Evolutionary conservation across 2,888 invertebrate genomes (phyloP), one percentile per base, ranked within the genome.

Genomic region (Watsonalla cultraria): DNA sequence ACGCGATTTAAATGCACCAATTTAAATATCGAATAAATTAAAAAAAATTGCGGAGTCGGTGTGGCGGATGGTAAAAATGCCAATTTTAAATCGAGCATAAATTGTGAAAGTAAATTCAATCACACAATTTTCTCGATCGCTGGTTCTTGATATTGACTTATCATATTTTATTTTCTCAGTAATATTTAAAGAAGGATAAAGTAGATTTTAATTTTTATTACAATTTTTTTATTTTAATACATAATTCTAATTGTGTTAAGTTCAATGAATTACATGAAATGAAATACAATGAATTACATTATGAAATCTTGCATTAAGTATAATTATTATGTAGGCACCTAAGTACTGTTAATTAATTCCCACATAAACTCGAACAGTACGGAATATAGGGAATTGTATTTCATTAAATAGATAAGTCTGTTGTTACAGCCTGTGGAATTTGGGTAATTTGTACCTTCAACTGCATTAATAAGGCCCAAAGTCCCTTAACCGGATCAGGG

Each of bases 1-100:
- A 80, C 78, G 78, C 78, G 74, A 80, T 68, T 62, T 60, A 56
- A 71, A 72, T 67, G 66, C 70, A 70, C 64, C 58, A 70, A 72
- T 76, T 65, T 62, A 75, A 73, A 60, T 72, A 71, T 64, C 53
- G 67, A 71, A 66, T 65, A 65, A 65, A 60, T 66, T 71, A 72
- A 64, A 56, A 61, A 58, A n/a, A 52, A 46, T 46, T 46, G 50
- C 24, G 15, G 54, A 54, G 48, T 55, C 42, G n/a, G 15, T 37
- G 14, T 8, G 14, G 34, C 6, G 13, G 5, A 49, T 8, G 9
- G 11, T 49, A 14, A 39, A 14, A 39, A 8, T 48, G n/a, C 35
- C 9, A 48, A 48, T 37, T 48, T 34, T 8, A 14, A 48, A 48
- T 42, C 11, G 1, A 24, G 24, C 24, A 24, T 24, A 24, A 24